Percentiles rank a stretch among this genome's conserved stretches.
Conservation (phyloP, 2,797 vertebrate species). For the Urocyon cinereoargenteus region DNA sequence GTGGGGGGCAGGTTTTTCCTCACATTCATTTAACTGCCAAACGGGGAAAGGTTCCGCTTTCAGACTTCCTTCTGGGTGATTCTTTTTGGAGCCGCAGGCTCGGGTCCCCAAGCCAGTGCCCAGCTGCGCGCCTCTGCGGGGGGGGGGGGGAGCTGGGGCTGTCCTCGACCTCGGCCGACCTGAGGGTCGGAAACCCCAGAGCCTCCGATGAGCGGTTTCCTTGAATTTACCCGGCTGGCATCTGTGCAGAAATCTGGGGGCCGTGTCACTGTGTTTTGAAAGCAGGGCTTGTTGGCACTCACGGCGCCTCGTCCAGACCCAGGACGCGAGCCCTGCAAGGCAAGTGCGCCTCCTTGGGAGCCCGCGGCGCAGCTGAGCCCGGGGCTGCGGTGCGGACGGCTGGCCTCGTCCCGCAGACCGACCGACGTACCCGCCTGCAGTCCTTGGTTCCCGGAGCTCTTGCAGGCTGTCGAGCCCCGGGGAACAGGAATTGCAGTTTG, state of each 20-base stretch:
- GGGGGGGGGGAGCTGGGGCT: accelerated
- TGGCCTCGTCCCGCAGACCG: background rate
- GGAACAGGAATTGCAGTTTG: background rate
- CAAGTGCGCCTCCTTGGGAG: background rate
- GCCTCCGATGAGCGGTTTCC: background rate
- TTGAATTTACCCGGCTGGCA: background rate
- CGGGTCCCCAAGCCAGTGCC: background rate
- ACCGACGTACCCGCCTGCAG: background rate
- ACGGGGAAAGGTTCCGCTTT: conserved; percentile 47
- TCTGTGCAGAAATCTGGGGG: background rate
- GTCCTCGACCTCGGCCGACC: background rate
- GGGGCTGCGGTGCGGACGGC: background rate
- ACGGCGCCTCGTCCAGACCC: background rate
- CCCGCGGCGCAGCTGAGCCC: background rate
- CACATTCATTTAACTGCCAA: background rate
- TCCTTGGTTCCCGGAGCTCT: conserved; percentile 15
- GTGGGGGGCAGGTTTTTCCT: conserved; percentile 33
- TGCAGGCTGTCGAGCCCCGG: background rate
- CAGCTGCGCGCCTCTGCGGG: background rate
- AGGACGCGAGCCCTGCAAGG: background rate
- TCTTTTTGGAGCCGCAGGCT: background rate
- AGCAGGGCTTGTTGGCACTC: background rate
- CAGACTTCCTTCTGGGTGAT: background rate
- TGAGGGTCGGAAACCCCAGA: background rate
- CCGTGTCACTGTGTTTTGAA: background rate